Percentiles rank a stretch among this genome's conserved stretches.
Conservation (phyloP, 2,888 invertebrate species). For the Xestia ashworthii region DNA sequence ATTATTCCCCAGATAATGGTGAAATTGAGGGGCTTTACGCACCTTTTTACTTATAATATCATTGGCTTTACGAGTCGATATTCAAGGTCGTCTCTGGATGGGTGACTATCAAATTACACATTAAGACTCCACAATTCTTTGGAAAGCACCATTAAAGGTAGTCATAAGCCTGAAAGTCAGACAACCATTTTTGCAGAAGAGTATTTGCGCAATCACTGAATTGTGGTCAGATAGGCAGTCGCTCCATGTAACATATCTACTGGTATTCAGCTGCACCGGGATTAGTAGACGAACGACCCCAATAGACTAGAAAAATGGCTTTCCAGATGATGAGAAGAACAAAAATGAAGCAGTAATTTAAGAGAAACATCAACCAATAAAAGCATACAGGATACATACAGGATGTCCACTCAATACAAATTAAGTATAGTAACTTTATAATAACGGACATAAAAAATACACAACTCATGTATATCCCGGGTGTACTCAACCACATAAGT, state of each 20-base stretch:
- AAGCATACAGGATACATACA: slow-evolving; percentile 36
- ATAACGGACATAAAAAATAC: slow-evolving; percentile 52
- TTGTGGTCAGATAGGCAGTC: background rate
- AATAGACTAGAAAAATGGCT: background rate
- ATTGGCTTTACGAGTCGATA: no score
- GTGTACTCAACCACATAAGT: slow-evolving; percentile 46
- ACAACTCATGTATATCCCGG: slow-evolving; percentile 41
- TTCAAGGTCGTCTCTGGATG: background rate
- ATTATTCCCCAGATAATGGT: background rate
- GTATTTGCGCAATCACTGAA: background rate
- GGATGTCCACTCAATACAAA: slow-evolving; percentile 43
- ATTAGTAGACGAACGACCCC: background rate
- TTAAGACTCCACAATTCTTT: no score
- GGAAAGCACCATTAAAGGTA: background rate
- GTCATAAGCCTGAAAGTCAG: background rate
- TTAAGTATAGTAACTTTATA: slow-evolving; percentile 49
- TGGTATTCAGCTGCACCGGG: background rate
- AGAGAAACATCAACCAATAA: slow-evolving; percentile 2
- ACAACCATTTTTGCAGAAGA: background rate
- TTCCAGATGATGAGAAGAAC: background rate
- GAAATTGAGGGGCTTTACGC: background rate
- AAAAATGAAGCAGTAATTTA: background rate
- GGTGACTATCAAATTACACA: background rate
- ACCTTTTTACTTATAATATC: no score
- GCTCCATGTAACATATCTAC: background rate